phyloP scores from a whole-genome alignment of 2,888 invertebrate species.

The Apotomis capreana region DNA sequence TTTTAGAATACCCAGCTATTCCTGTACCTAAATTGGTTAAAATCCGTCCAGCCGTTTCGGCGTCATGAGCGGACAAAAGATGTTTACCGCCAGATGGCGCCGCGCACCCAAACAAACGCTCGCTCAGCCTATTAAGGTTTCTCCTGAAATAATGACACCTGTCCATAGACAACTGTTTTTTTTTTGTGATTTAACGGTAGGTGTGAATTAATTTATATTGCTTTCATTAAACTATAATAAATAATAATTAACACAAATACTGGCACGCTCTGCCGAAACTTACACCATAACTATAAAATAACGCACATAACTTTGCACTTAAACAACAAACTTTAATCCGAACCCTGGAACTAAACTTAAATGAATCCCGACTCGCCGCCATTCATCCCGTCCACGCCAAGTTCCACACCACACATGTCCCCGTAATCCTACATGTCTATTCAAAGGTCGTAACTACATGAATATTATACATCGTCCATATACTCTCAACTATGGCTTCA shows the following conservation, averaged over 20 bases:
- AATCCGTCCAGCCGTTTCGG: too few relatives aligned
- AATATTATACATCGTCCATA: not conserved
- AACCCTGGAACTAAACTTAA: constrained; percentile 2
- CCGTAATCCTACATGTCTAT: not conserved
- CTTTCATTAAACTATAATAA: not conserved
- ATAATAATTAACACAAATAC: not conserved
- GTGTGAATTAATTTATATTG: too few relatives aligned
- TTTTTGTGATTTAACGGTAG: too few relatives aligned
- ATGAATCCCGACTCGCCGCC: constrained; percentile 14
- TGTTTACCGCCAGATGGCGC: too few relatives aligned
- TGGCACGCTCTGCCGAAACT: not conserved
- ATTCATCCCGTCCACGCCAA: not conserved
- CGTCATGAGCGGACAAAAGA: too few relatives aligned
- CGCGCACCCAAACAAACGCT: too few relatives aligned
- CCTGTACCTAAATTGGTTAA: too few relatives aligned
- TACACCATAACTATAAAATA: constrained; percentile 12
- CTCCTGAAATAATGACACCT: too few relatives aligned
- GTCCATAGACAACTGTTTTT: too few relatives aligned
- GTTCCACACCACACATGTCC: constrained; percentile 5
- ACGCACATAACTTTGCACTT: constrained; percentile 3
- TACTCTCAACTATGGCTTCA: too few relatives aligned
- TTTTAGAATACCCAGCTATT: too few relatives aligned
- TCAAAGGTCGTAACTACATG: not conserved
- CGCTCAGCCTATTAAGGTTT: too few relatives aligned
- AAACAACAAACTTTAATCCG: constrained; percentile 4